Base-by-base conservation (phyloP, 2,888 invertebrate species). In the Rhagophthalmus giganteus region DNA sequence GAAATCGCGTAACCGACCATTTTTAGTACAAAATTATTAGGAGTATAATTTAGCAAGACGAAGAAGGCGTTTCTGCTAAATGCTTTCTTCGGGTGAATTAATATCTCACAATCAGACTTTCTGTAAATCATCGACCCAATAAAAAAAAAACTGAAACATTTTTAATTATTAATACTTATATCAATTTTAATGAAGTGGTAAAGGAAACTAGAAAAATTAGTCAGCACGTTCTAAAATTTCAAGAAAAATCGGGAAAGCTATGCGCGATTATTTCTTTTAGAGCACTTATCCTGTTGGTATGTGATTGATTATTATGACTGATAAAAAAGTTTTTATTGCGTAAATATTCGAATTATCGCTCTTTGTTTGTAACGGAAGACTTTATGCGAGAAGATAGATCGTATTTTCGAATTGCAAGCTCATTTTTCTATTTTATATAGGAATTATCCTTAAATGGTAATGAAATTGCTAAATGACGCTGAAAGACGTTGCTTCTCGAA, bases 391-490 rank as follows among this genome's bases (percentile, higher is more conserved):
- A 7, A 30, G 11, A 32, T 32, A 32, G 15, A 32, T 24, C 14
- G 26, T 5, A 9, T 13, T 11, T 6, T 32, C 16, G 24, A 41
- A 41, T 41, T 32, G 14, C 2, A 26, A 32, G 14, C 11, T 1
- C 32, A 10, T 35, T 46, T 46, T 31, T 15, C 30, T 40, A 32
- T 39, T 46, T 39, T 31, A 39, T 28, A 47, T 16, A 33, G 25
- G 26, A 46, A 39, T 39, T 39, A 40, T 47, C 27, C 20, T 33
- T 11, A 27, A 47, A 25, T 32, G 47, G 33, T 39, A 40, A 14
- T 16, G 31, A 42, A 53, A 53, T 53, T 53, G 53, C 15, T 48
- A 53, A 53, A 53, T 53, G 53, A 42, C 26, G 31, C 30, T 32
- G 53, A 53, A 52, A 50, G 44, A 27, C 38, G 31, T 25, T 42